These are phyloP conservation scores for Pseudopipra pipra DNA, from an alignment of 2,113 vertebrate genomes.

Conservation along the genomic window DNA sequence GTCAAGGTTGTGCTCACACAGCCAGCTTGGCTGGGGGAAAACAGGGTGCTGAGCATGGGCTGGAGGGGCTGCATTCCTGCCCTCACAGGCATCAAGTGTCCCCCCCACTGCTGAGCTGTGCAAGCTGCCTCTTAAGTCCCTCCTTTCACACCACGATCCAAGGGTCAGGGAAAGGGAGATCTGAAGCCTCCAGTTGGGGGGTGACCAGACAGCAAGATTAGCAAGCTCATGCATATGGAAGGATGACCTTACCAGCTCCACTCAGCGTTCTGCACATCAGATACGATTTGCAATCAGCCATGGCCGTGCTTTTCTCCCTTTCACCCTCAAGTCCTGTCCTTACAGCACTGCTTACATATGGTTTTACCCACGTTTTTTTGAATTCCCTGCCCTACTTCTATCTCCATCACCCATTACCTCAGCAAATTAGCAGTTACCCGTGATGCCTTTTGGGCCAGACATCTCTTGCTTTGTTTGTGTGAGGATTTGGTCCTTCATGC, in stretches of 20 bases:
- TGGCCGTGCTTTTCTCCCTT: background rate
- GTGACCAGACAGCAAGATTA: background rate
- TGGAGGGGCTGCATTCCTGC: background rate
- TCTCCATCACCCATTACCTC: background rate
- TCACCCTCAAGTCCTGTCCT: conserved; percentile 36
- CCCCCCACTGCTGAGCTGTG: background rate
- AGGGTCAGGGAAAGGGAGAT: background rate
- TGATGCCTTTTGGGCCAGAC: background rate
- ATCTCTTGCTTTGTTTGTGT: background rate
- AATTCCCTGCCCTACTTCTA: background rate
- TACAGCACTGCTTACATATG: background rate
- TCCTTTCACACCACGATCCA: background rate
- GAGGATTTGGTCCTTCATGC: background rate
- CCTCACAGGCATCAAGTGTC: accelerated
- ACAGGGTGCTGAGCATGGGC: background rate
- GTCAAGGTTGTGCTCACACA: background rate
- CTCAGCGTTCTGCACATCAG: background rate
- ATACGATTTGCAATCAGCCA: conserved; percentile 43
- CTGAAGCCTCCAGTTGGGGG: background rate
- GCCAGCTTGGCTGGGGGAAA: background rate
- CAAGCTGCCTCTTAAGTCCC: background rate
- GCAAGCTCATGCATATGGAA: conserved; percentile 55
- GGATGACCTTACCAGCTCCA: conserved; percentile 38
- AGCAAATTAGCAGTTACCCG: background rate
- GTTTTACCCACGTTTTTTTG: background rate